A percentile compares a stretch with the other conserved stretches of the same genome.
Conservation (phyloP, 2,888 invertebrate genomes). For the Arctia plantaginis region DNA sequence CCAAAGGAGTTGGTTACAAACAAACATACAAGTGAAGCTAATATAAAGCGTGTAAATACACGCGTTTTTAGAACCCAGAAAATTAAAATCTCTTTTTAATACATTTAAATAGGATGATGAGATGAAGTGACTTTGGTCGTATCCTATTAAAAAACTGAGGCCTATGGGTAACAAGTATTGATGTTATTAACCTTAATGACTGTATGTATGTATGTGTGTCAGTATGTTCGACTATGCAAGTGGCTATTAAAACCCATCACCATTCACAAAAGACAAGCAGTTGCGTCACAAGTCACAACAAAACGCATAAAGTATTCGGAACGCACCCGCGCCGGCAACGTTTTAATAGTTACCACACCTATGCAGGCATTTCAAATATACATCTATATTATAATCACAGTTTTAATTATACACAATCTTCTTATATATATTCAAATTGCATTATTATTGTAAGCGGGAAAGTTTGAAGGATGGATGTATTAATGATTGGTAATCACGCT, state of each 20-base stretch:
- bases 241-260: constrained; percentile 22
- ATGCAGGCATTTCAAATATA: background rate
- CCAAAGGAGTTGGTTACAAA: too few species aligned
- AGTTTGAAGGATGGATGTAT: background rate
- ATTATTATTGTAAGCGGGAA: too few species aligned
- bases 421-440: background rate
- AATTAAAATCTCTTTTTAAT: background rate
- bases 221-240: background rate
- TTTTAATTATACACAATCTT: background rate
- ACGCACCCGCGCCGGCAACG: background rate
- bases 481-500: background rate
- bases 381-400: background rate
- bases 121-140: background rate
- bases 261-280: constrained; percentile 35
- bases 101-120: background rate
- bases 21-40: too few species aligned
- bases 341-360: background rate
- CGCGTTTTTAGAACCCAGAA: background rate
- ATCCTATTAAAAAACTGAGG: background rate
- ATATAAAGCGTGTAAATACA: too few species aligned
- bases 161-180: background rate
- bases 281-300: constrained; percentile 41
- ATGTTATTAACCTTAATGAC: constrained; percentile 6
- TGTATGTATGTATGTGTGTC: background rate
- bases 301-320: constrained; percentile 1